Evolutionary conservation across 2,888 invertebrate species (phyloP).

Genomic region (Serrognathus titanus): DNA sequence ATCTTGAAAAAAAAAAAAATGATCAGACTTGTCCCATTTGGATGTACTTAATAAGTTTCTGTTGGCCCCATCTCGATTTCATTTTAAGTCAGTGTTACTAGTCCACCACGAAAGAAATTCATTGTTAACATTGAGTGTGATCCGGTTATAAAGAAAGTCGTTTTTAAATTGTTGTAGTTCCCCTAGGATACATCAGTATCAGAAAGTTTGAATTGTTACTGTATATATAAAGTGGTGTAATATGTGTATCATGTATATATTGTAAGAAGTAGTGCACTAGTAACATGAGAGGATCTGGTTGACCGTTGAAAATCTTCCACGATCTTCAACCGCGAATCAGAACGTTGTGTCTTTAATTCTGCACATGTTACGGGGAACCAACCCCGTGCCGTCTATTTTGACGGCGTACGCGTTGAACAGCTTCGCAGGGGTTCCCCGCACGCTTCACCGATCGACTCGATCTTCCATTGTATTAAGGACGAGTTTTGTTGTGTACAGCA

Average conservation of each 20-base stretch:
- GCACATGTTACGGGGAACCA: not conserved
- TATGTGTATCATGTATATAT: slow-evolving; percentile 27
- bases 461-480: slow-evolving; percentile 24
- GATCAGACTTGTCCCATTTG: no score
- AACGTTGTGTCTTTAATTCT: not conserved
- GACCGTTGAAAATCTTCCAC: not conserved
- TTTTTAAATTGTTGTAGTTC: not conserved
- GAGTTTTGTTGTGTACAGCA: slow-evolving; percentile 37
- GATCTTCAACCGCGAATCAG: not conserved
- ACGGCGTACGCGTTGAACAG: no score
- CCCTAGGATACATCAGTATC: not conserved
- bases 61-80: not conserved
- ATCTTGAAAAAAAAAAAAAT: no score
- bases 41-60: not conserved
- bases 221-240: slow-evolving; percentile 26
- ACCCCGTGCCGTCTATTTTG: not conserved
- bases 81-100: slow-evolving; percentile 22
- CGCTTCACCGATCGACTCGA: slow-evolving; percentile 7
- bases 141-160: not conserved
- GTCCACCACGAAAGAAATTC: slow-evolving; percentile 16
- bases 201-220: slow-evolving; percentile 12
- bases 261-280: slow-evolving; percentile 31
- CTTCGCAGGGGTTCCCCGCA: slow-evolving; percentile 2
- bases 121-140: slow-evolving; percentile 1
- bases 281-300: slow-evolving; percentile 24